A percentile compares a stretch with the other conserved stretches of the same genome.
Conservation (phyloP, 1,140 invertebrate genomes). For the Trichonephila inaurata region DNA sequence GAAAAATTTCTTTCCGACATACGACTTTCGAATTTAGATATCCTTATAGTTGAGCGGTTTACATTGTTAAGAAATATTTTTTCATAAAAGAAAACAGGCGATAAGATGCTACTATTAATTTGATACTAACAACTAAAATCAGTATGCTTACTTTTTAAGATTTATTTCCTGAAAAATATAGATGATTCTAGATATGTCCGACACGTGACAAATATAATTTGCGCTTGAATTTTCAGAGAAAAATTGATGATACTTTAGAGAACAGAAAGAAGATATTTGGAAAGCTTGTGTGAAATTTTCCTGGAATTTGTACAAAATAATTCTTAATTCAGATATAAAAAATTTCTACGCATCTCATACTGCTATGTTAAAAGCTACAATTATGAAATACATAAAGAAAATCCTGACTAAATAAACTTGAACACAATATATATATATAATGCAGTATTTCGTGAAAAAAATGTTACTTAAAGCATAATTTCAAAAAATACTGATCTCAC, state of each 20-base stretch:
- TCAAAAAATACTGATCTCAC: neutral
- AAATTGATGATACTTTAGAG: neutral
- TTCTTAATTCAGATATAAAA: neutral
- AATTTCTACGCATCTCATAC: constrained; percentile 40
- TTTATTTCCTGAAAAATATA: constrained; percentile 12
- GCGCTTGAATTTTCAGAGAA: neutral
- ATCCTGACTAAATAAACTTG: neutral
- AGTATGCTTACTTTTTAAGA: neutral
- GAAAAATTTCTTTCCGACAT: no score
- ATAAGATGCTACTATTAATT: no score
- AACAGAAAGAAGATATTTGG: neutral
- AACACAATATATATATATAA: neutral
- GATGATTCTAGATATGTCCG: constrained; percentile 23
- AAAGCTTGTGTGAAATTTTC: neutral
- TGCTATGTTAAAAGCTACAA: neutral
- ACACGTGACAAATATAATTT: constrained; percentile 38
- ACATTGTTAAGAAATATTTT: no score
- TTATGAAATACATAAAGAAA: neutral
- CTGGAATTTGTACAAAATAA: neutral
- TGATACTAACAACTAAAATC: no score
- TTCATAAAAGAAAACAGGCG: no score
- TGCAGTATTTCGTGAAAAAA: neutral
- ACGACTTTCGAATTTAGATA: no score
- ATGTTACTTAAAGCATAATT: neutral
- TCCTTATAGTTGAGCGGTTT: no score